A percentile compares a stretch with the other conserved stretches of the same genome.
phyloP scores from a whole-genome alignment of 2,113 vertebrate species.

The Tragelaphus scriptus region DNA sequence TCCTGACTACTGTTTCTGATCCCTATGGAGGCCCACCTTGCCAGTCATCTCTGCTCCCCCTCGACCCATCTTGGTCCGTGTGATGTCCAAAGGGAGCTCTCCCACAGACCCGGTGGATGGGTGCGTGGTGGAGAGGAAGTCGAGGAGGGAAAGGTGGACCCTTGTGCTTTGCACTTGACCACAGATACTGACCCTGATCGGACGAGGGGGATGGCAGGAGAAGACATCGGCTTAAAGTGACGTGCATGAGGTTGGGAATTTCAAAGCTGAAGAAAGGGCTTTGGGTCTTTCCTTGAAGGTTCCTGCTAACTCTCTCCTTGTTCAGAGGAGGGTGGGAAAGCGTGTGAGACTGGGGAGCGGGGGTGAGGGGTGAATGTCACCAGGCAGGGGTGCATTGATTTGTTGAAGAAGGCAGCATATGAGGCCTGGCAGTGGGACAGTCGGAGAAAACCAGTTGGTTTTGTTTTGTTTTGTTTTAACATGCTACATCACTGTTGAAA shows the following conservation, averaged over 20 bases:
- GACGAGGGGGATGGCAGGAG: background rate
- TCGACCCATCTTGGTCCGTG: background rate
- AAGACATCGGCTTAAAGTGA: background rate
- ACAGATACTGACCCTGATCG: background rate
- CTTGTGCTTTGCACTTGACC: slow-evolving; percentile 17
- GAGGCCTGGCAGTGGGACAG: slow-evolving; percentile 79
- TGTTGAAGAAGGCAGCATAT: slow-evolving; percentile 80
- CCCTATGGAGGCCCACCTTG: background rate
- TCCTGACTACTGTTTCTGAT: background rate
- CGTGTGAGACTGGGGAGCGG: background rate
- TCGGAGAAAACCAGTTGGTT: slow-evolving; percentile 71
- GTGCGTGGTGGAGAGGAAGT: background rate
- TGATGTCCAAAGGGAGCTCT: background rate
- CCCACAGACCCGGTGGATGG: background rate
- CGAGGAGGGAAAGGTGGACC: background rate
- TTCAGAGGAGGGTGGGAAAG: background rate
- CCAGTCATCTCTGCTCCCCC: background rate
- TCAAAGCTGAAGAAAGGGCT: background rate
- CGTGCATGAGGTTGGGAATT: background rate
- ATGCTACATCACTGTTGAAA: slow-evolving; percentile 85
- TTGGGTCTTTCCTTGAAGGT: background rate
- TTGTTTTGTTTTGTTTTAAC: slow-evolving; percentile 59
- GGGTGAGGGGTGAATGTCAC: background rate
- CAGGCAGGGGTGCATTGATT: slow-evolving; percentile 74
- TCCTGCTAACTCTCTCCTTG: background rate